Evolutionary conservation across 2,113 vertebrate species (phyloP).

Genomic region (Nymphicus hollandicus): DNA sequence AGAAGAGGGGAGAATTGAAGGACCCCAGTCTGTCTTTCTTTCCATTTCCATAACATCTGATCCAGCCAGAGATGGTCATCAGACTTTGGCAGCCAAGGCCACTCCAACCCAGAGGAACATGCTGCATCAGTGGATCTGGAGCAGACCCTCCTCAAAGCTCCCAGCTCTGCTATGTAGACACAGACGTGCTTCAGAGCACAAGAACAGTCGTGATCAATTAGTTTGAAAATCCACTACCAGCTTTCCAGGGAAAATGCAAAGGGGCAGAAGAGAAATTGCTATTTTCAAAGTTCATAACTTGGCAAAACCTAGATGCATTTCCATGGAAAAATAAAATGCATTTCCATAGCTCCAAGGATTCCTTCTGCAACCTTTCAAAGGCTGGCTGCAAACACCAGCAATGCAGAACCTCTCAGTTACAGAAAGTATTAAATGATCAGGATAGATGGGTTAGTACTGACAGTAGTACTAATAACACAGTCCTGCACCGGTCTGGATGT

Average conservation of each 20-base stretch:
- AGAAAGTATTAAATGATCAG: background rate
- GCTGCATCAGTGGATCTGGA: fast-evolving
- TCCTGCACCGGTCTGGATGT: background rate
- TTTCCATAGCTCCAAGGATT: constrained; percentile 21
- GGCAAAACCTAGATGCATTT: background rate
- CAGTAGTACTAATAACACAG: background rate
- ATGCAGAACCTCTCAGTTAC: background rate
- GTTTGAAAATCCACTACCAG: background rate
- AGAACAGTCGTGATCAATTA: background rate
- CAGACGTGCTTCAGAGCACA: background rate
- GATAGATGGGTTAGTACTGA: background rate
- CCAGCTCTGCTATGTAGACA: background rate
- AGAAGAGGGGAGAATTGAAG: background rate
- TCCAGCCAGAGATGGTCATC: background rate
- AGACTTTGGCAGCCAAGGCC: background rate
- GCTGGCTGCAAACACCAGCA: background rate
- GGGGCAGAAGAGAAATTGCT: background rate
- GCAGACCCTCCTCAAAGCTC: background rate
- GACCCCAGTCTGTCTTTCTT: background rate
- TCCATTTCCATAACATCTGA: background rate
- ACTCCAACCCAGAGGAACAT: background rate
- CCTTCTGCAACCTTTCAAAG: background rate
- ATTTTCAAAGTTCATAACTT: background rate
- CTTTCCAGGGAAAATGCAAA: background rate
- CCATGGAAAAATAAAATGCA: background rate